These are phyloP conservation scores for Heliconius congener DNA, from an alignment of 1,140 invertebrate genomes.

Conservation along the genomic window DNA sequence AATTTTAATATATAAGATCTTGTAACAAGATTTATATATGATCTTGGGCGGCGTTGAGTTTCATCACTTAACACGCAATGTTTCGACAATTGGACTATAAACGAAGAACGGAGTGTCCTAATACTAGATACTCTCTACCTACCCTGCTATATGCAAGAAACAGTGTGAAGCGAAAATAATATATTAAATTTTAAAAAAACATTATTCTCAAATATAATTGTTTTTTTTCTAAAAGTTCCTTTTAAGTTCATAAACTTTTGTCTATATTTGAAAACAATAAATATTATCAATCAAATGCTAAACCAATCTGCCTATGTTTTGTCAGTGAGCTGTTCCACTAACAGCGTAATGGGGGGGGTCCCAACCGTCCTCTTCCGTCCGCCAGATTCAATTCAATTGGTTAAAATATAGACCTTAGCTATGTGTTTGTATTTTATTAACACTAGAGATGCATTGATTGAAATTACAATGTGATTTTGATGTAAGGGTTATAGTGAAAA, in stretches of 20 bases:
- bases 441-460: neutral
- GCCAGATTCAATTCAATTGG: conserved; percentile 48
- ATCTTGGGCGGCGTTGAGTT: too few relatives aligned
- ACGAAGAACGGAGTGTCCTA: too few relatives aligned
- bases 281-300: conserved; percentile 41
- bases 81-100: too few relatives aligned
- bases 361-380: conserved; percentile 55
- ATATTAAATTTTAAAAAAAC: neutral
- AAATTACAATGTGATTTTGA: neutral
- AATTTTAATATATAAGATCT: too few relatives aligned
- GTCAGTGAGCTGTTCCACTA: conserved; percentile 48
- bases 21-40: too few relatives aligned
- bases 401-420: conserved; percentile 40
- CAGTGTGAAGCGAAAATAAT: too few relatives aligned
- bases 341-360: conserved; percentile 48
- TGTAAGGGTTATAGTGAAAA: neutral
- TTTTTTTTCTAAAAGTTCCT: neutral
- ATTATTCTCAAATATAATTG: neutral
- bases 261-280: conserved; percentile 1
- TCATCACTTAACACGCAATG: too few relatives aligned
- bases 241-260: neutral
- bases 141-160: too few relatives aligned
- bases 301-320: conserved; percentile 49
- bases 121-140: too few relatives aligned
- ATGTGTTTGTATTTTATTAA: conserved; percentile 34